These are phyloP conservation scores for Tinea semifulvella DNA, from an alignment of 2,888 invertebrate species.

Conservation along the genomic window DNA sequence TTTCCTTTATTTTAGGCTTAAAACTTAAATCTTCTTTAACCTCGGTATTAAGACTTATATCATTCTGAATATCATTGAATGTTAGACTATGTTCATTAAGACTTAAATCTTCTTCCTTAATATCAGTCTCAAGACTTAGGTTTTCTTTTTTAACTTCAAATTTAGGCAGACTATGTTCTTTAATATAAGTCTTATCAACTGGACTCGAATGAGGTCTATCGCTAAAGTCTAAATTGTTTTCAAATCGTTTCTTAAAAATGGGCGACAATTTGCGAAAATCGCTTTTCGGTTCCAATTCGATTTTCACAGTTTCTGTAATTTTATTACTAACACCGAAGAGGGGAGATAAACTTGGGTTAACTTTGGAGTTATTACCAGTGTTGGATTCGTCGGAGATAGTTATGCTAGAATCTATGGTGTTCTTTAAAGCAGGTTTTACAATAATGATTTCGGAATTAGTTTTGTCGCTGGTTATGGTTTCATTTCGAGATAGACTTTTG, in stretches of 20 bases:
- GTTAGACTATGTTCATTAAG: too few relatives aligned
- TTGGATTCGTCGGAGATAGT: constrained; percentile 46
- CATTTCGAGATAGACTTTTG: constrained; percentile 14
- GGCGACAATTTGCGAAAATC: constrained; percentile 56
- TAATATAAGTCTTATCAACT: background rate
- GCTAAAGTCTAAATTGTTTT: too few relatives aligned
- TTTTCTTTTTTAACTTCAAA: background rate
- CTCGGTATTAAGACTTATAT: too few relatives aligned
- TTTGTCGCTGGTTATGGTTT: constrained; percentile 21
- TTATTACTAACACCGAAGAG: constrained; percentile 38
- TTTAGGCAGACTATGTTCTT: background rate
- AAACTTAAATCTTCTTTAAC: too few relatives aligned
- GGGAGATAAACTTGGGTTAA: constrained; percentile 51
- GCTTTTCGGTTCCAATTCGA: constrained; percentile 50
- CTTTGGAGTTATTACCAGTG: constrained; percentile 35
- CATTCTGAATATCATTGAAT: too few relatives aligned
- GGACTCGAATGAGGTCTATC: constrained; percentile 55
- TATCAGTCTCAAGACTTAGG: background rate
- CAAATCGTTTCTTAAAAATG: constrained; percentile 30
- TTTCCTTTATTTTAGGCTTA: too few relatives aligned
- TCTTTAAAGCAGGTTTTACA: constrained; percentile 41
- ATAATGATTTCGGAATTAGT: constrained; percentile 39
- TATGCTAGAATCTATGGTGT: constrained; percentile 47
- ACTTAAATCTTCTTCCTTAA: background rate
- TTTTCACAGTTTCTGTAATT: constrained; percentile 32